A percentile compares a stretch with the other conserved stretches of the same genome.
Evolutionary conservation across 2,113 vertebrate species (phyloP).

Genomic region (Colinus virginianus): DNA sequence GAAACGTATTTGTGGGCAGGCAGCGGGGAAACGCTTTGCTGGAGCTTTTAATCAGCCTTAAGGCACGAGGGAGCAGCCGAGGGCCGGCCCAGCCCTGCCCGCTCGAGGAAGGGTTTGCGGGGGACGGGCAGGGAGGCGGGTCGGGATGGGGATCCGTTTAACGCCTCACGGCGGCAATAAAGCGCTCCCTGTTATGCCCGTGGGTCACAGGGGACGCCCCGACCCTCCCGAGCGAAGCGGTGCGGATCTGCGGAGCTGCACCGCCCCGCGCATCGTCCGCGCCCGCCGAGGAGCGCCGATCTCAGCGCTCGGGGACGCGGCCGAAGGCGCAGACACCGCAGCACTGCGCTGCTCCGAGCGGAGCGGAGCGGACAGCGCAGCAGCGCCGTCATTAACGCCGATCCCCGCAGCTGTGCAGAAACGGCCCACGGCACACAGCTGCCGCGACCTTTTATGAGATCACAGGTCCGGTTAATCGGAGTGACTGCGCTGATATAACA

Average conservation of each 20-base stretch:
- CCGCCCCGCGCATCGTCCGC: not conserved
- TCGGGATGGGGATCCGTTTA: not conserved
- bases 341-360: no score
- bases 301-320: not conserved
- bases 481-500: constrained; percentile 40
- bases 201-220: fast-evolving
- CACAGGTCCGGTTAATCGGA: constrained; percentile 54
- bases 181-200: not conserved
- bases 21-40: not conserved
- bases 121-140: not conserved
- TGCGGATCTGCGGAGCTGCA: not conserved
- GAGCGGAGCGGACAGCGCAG: no score
- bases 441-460: constrained; percentile 29
- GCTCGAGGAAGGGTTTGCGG: not conserved
- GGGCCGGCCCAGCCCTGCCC: not conserved
- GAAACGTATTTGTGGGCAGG: not conserved
- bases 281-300: not conserved
- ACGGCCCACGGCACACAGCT: not conserved
- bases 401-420: not conserved
- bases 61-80: not conserved
- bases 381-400: not conserved
- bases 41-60: not conserved
- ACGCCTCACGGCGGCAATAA: not conserved
- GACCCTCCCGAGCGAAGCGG: not conserved
- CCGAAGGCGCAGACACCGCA: no score